Conservation (phyloP, 2,888 invertebrate species). For the Athetis lepigone region DNA sequence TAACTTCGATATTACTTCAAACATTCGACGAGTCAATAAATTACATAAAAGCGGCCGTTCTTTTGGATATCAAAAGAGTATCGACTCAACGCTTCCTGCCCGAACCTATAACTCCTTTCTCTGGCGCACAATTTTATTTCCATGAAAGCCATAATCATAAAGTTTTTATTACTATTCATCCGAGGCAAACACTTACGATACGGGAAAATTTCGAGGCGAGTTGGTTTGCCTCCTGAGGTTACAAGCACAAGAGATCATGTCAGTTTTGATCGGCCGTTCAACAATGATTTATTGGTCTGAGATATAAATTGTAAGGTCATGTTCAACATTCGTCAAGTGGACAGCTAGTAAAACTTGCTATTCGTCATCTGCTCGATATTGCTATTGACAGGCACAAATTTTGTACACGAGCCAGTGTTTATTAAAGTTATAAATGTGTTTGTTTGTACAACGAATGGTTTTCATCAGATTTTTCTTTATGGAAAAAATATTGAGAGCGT, state of each 20-base stretch:
- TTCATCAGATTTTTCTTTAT: conserved; percentile 10
- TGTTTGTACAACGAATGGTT: conserved; percentile 34
- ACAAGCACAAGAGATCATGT: conserved; percentile 81
- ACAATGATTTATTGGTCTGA: conserved; percentile 84
- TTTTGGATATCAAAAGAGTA: conserved; percentile 72
- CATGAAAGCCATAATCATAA: conserved; percentile 88
- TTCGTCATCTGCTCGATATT: conserved; percentile 78
- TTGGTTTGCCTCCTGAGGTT: conserved; percentile 78
- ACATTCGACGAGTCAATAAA: conserved; percentile 69
- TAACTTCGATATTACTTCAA: conserved; percentile 65
- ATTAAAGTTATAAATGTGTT: conserved; percentile 55
- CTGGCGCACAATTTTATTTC: conserved; percentile 86
- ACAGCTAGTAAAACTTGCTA: conserved; percentile 82
- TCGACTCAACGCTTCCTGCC: conserved; percentile 71
- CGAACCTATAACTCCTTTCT: conserved; percentile 77
- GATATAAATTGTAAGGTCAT: conserved; percentile 86
- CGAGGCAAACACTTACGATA: conserved; percentile 82
- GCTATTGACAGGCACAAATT: conserved; percentile 78
- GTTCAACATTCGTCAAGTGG: conserved; percentile 83
- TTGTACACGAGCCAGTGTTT: conserved; percentile 67
- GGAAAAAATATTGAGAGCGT: background rate
- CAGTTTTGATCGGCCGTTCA: conserved; percentile 83
- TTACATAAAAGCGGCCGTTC: conserved; percentile 67
- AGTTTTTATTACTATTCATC: conserved; percentile 87
- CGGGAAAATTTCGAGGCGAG: conserved; percentile 73